Evolutionary conservation across 2,797 vertebrate species (phyloP), one percentile per base, ranked within the genome.

Genomic region (Sebastes baramenuke): DNA sequence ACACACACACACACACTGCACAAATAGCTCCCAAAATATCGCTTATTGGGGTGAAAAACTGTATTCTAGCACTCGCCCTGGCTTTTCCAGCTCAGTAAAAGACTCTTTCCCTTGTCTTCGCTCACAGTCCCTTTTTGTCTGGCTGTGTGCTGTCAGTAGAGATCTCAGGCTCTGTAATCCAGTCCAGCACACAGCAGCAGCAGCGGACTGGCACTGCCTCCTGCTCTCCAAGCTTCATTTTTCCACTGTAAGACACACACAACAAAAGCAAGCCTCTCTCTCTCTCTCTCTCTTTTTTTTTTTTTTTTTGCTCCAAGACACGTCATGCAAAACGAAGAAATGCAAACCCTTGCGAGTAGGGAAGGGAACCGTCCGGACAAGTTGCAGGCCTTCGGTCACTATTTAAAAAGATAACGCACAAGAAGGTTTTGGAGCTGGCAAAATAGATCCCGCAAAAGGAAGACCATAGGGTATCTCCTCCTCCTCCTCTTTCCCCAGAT

Each of bases 291-390:
- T 29, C 25, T 25, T 2, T 52, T n/a, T 52, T 46, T 68, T 55
- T 55, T 71, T 78, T 85, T 88, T 81, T 85, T 60, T 83, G 89
- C 93, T 94, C 94, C 95, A 94, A 95, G 88, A 95, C 95, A 94
- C 95, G 94, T 94, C 95, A 95, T 95, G 94, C 95, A 96, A 95
- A 95, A 95, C 89, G 93, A 95, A 96, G 93, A 95, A 94, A 95
- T 95, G 96, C 96, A 95, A 96, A 95, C 94, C 94, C 95, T 95
- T 93, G 93, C 92, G 91, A 94, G 94, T 93, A 42, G 92, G 59
- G 88, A 83, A 92, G 84, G 90, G 90, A 93, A 93, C 79, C 93
- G 91, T 95, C 94, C 95, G 89, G 94, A 89, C 84, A 95, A 95
- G 92, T 95, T 95, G 95, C 93, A 93, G 94, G 91, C 92, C 95